phyloP scores from a whole-genome alignment of 2,113 vertebrate genomes.

The Dryoscopus gambensis region DNA sequence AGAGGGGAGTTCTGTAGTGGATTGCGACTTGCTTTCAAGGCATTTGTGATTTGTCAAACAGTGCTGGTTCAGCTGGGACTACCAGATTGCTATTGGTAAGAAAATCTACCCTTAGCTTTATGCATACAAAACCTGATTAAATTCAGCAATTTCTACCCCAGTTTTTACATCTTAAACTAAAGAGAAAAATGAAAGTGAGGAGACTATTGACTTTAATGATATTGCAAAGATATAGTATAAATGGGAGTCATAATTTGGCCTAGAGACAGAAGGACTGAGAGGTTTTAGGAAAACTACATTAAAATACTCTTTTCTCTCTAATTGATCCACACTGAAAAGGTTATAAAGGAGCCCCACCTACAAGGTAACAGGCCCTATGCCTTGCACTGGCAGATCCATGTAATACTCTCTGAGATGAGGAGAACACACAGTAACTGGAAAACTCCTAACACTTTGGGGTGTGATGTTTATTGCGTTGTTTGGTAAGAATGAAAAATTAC shows the following conservation, averaged over 20 bases:
- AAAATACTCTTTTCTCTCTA: background rate
- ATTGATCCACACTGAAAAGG: background rate
- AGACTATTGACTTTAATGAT: background rate
- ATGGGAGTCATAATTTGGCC: background rate
- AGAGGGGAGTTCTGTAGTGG: background rate
- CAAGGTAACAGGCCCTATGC: background rate
- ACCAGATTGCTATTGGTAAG: background rate
- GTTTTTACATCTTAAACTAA: background rate
- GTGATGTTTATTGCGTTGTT: background rate
- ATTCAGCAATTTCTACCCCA: background rate
- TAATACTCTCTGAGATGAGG: background rate
- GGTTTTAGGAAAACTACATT: background rate
- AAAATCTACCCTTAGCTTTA: background rate
- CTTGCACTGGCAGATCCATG: background rate
- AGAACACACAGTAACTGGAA: background rate
- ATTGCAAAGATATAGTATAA: background rate
- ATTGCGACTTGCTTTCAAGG: background rate
- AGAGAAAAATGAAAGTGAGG: background rate
- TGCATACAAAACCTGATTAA: background rate
- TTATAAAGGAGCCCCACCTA: background rate
- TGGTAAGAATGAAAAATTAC: background rate
- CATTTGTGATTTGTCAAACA: conserved; percentile 27
- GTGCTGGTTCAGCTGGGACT: background rate
- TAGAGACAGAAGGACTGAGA: background rate
- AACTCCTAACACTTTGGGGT: background rate